Evolutionary conservation across 2,888 invertebrate species (phyloP), one percentile per base, ranked within the genome.

Genomic region (Eupithecia exiguata): DNA sequence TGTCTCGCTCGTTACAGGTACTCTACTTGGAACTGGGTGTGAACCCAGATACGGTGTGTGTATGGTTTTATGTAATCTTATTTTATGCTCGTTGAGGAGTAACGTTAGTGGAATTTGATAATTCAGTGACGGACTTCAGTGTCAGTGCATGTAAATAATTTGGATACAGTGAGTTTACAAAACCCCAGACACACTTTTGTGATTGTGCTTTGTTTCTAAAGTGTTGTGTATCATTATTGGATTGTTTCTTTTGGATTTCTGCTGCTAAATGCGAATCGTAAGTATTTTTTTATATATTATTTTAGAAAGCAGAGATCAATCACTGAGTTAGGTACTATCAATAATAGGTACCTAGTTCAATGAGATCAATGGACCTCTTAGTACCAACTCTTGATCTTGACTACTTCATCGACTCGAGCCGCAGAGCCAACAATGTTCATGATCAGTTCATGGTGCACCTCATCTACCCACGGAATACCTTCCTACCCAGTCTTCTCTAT

Each of bases 1-100:
- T 94, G 93, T 93, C 92, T 94, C 92, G 92, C 92, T 94, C 92
- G 92, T 94, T 94, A 89, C 93, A 94, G 94, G 94, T 93, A 94
- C 90, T 58, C 21, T 89, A 89, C 89, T 91, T 88, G 91, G 91
- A 91, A 89, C 91, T 91, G 93, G 93, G 93, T 94, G 93, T 93
- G 93, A 92, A 88, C 93, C 90, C 91, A 92, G 93, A 91, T 92
- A 91, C 91, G 89, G 87, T 88, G 92, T 91, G 91, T 75, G 73
- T 75, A 90, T 89, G 90, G 90, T 92, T 94, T 93, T 93, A 93
- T 93, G 90, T 92, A 93, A 94, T 91, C 90, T 89, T 90, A 89
- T 88, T 87, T 65, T 86, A 88, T 87, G 88, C 87, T 87, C 88
- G 87, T 84, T 86, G 81, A 30, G 30, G 88, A 88, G 86, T 85